phyloP scores from a whole-genome alignment of 2,113 vertebrate species.

The Hylia prasina region DNA sequence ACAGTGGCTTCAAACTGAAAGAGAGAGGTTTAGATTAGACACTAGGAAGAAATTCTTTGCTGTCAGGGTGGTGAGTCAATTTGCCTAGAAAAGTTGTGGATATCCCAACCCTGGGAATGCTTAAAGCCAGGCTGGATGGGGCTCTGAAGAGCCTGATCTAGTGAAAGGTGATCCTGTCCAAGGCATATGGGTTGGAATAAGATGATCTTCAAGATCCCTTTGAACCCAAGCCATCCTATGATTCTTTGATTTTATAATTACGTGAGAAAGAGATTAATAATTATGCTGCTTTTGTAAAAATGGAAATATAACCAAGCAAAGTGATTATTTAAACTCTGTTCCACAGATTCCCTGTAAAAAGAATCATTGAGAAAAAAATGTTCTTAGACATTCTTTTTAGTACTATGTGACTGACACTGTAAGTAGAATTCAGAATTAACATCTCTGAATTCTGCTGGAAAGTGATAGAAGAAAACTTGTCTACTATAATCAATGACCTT shows the following conservation, averaged over 20 bases:
- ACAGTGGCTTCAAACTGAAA: neutral
- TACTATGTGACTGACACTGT: neutral
- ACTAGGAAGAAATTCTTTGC: neutral
- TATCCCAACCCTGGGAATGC: neutral
- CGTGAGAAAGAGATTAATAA: neutral
- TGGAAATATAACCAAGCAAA: neutral
- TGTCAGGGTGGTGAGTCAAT: neutral
- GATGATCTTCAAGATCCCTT: neutral
- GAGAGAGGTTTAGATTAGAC: neutral
- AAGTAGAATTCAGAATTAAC: neutral
- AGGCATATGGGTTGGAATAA: neutral
- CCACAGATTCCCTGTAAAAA: neutral
- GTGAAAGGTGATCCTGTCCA: neutral
- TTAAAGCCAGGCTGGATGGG: neutral
- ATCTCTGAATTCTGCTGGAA: neutral
- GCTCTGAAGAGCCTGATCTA: neutral
- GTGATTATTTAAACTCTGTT: rapidly evolving
- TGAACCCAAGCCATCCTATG: neutral
- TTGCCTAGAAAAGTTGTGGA: neutral
- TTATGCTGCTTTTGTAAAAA: neutral
- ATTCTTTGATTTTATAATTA: neutral
- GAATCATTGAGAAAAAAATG: neutral
- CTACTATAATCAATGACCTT: neutral
- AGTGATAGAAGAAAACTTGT: neutral
- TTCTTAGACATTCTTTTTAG: neutral